Evolutionary conservation across 1,140 invertebrate species (phyloP).

Genomic region (Drosophila ogumai): DNA sequence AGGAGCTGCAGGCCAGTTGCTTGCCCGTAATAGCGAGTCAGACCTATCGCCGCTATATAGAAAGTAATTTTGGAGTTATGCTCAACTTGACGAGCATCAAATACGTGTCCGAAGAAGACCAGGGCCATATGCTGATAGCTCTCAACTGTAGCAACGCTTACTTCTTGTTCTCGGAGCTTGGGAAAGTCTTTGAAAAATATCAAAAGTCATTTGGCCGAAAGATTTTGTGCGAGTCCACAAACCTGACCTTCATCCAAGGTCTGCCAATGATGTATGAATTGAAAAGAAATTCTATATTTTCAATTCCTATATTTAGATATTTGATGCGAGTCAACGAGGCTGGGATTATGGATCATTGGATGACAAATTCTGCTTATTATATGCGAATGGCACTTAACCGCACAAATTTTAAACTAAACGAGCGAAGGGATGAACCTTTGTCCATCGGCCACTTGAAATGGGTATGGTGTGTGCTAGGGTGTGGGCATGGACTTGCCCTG

Average conservation of each 20-base stretch:
- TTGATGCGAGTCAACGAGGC: neutral
- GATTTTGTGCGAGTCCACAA: neutral
- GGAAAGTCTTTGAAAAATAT: neutral
- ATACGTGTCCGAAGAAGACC: neutral
- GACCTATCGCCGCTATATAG: neutral
- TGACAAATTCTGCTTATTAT: neutral
- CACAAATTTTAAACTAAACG: too few species aligned
- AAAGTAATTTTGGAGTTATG: neutral
- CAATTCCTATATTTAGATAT: neutral
- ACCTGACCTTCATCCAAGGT: neutral
- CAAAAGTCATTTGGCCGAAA: neutral
- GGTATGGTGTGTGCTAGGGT: constrained; percentile 22
- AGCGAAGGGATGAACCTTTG: neutral
- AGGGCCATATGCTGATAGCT: neutral
- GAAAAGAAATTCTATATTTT: constrained; percentile 14
- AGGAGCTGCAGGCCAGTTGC: constrained; percentile 34
- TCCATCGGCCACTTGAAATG: neutral
- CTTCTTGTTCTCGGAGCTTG: neutral
- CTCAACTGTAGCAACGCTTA: constrained; percentile 9
- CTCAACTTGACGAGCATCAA: neutral
- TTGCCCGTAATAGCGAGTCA: neutral
- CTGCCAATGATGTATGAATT: neutral
- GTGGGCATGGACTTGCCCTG: constrained; percentile 2
- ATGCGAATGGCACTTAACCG: neutral
- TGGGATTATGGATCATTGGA: constrained; percentile 18